Conservation (phyloP, 1,140 invertebrate genomes). For the Asobara japonica region DNA sequence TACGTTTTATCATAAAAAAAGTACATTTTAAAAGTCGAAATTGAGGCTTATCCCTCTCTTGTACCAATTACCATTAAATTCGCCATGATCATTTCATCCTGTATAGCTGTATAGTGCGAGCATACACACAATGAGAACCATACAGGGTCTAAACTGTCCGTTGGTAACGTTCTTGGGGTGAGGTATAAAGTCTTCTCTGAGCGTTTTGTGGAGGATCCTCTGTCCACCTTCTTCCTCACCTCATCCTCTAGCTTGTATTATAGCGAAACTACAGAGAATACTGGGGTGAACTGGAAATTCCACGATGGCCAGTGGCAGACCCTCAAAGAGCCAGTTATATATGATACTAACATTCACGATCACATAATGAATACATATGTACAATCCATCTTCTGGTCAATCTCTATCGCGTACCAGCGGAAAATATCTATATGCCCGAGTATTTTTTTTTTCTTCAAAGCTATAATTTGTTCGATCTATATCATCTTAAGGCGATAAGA, state of each 20-base stretch:
- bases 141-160: neutral
- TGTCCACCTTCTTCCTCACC: neutral
- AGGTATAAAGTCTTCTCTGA: neutral
- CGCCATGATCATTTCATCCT: neutral
- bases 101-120: neutral
- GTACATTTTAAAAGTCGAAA: too few relatives aligned
- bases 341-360: conserved; percentile 10
- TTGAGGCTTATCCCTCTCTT: too few relatives aligned
- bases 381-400: conserved; percentile 10
- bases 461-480: too few relatives aligned
- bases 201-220: neutral
- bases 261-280: neutral
- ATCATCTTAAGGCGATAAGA: too few relatives aligned
- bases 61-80: neutral
- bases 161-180: neutral
- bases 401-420: neutral
- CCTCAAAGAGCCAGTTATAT: conserved; percentile 21
- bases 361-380: conserved; percentile 25
- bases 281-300: conserved; percentile 10
- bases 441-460: too few relatives aligned
- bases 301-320: neutral
- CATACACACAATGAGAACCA: neutral
- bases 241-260: neutral
- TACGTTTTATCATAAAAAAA: too few relatives aligned
- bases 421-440: too few relatives aligned